Conservation (phyloP, 2,113 vertebrate species). For the Cisticola juncidis region DNA sequence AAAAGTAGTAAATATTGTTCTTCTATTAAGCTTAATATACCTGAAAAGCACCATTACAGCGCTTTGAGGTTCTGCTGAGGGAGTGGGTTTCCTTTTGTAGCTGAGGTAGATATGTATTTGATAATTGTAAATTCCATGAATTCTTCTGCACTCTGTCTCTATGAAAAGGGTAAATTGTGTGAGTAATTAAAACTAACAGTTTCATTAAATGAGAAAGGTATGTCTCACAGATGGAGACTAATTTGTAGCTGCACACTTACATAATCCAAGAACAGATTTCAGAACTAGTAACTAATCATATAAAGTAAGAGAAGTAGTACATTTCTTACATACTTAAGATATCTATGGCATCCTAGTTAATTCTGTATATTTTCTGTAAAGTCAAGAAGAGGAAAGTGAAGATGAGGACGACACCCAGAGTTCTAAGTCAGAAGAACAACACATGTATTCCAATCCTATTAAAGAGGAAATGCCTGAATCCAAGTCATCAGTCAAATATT, state of each 20-base stretch:
- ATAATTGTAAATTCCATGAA: neutral
- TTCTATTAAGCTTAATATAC: neutral
- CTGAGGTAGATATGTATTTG: neutral
- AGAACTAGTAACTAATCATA: neutral
- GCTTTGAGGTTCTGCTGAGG: neutral
- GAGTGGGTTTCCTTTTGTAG: neutral
- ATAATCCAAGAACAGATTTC: neutral
- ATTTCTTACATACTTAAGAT: neutral
- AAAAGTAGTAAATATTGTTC: neutral
- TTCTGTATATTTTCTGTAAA: conserved; percentile 58
- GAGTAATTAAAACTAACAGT: neutral
- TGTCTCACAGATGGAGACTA: neutral
- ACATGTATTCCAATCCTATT: conserved; percentile 86
- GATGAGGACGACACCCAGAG: conserved; percentile 88
- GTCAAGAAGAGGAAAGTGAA: conserved; percentile 86
- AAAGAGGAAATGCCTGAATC: conserved; percentile 88
- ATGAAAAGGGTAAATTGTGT: neutral
- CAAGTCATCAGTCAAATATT: conserved; percentile 85
- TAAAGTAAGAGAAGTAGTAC: neutral
- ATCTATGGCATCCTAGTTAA: neutral
- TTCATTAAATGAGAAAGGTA: neutral
- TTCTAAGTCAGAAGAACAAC: conserved; percentile 86
- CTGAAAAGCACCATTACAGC: neutral
- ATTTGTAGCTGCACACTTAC: neutral
- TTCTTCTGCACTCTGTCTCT: neutral